phyloP scores from a whole-genome alignment of 2,797 vertebrate species.

The Peromyscus eremicus region DNA sequence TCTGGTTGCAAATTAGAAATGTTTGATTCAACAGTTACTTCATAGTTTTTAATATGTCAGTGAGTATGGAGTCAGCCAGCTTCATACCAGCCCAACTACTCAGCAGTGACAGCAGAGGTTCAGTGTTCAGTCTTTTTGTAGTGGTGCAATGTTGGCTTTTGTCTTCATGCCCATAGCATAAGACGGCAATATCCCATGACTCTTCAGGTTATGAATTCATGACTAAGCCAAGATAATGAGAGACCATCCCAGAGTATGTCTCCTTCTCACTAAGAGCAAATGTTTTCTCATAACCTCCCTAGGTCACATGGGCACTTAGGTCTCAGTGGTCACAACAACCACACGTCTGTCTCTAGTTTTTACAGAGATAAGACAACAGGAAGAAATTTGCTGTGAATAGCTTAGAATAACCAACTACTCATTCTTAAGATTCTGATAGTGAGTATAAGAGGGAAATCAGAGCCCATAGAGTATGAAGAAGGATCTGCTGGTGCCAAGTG shows the following conservation, averaged over 20 bases:
- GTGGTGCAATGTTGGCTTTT: background rate
- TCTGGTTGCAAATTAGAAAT: slow-evolving; percentile 37
- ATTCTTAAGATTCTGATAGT: background rate
- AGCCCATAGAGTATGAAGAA: background rate
- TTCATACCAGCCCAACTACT: background rate
- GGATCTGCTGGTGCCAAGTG: background rate
- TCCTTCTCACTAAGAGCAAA: background rate
- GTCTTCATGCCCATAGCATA: background rate
- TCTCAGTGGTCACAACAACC: background rate
- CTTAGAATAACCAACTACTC: background rate
- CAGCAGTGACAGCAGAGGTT: background rate
- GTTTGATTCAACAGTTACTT: background rate
- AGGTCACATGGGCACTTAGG: background rate
- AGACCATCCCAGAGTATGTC: background rate
- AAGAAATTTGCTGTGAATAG: background rate
- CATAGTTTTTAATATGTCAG: background rate
- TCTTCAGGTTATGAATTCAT: background rate
- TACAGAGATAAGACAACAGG: background rate
- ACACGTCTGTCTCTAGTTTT: background rate
- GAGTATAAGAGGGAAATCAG: background rate
- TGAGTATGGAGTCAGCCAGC: background rate
- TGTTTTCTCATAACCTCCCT: background rate
- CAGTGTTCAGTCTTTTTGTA: background rate
- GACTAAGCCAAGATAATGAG: background rate
- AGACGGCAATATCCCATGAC: background rate